Evolutionary conservation across 2,888 invertebrate species (phyloP), one percentile per base, ranked within the genome.

Genomic region (Lysandra coridon): DNA sequence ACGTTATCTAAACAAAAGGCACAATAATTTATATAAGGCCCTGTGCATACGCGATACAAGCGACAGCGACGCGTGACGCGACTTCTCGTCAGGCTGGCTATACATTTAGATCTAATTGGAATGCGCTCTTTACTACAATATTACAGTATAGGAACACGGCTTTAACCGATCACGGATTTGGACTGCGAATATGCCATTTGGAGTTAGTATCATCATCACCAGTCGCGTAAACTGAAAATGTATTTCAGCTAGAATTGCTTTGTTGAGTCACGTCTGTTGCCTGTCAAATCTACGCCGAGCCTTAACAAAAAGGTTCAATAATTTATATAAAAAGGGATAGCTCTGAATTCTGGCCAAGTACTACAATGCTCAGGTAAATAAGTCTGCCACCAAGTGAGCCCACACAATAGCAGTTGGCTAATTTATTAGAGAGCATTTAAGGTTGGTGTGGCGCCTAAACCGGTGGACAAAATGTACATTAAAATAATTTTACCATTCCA

Each of bases 351-450:
- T 75, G 78, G 78, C 79, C 85, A 85, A 86, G 85, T 84, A 83
- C 81, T 83, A 84, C 84, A 85, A 86, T 86, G 88, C 86, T 86
- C 89, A 90, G 91, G 91, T 92, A 90, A 92, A 91, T 92, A 92
- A 91, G 89, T 90, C 89, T 89, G 88, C 89, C 89, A 88, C 87
- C 88, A 90, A 91, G 90, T 90, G 90, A 90, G 88, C 89, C 90
- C 89, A 88, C 90, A 92, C 91, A 92, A 92, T 91, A 89, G 90
- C 87, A 85, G 80, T 81, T 83, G 84, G 87, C 90, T 91, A 91
- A 92, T 92, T 93, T 92, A 92, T 92, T 91, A 89, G 89, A 87
- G 88, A 87, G 85, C 85, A 88, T 88, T 91, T 90, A 88, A 87
- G 87, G 87, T 85, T 84, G 82, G 85, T 84, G 73, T 74, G 86